Evolutionary conservation across 2,797 vertebrate genomes (phyloP).

Genomic region (Eidolon dupreanum): DNA sequence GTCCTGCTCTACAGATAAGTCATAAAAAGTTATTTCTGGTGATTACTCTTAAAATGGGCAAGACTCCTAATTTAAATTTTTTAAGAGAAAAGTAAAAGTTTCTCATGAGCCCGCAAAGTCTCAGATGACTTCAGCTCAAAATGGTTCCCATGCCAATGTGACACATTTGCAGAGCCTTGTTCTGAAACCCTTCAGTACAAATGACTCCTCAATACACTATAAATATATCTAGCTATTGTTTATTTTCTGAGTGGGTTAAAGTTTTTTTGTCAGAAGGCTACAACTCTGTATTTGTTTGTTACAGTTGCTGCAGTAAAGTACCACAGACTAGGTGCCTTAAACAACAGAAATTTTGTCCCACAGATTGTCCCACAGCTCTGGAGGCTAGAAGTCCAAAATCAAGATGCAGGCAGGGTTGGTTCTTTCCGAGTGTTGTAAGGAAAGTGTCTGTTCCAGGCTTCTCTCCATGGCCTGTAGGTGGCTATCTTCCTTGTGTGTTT

Average conservation of each 20-base stretch:
- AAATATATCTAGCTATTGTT: neutral
- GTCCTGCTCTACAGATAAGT: neutral
- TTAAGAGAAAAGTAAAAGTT: neutral
- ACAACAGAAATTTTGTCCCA: neutral
- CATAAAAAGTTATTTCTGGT: neutral
- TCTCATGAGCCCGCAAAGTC: neutral
- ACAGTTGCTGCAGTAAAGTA: neutral
- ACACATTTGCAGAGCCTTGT: neutral
- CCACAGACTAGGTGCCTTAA: neutral
- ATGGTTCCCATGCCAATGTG: neutral
- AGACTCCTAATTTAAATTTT: neutral
- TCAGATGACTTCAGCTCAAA: neutral
- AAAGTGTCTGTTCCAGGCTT: neutral
- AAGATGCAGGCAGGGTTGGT: neutral
- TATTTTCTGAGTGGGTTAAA: slow-evolving; percentile 33
- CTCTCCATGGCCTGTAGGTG: neutral
- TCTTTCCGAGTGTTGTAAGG: neutral
- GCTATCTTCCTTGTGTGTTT: neutral
- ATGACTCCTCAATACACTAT: neutral
- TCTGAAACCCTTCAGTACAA: neutral
- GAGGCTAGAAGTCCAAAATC: neutral
- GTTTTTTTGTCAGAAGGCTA: neutral
- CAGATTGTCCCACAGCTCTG: neutral
- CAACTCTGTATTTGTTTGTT: neutral
- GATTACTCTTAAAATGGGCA: neutral